A percentile compares a stretch with the other conserved stretches of the same genome.
These are phyloP conservation scores for Pedetes capensis DNA, from an alignment of 2,113 vertebrate species.

Conservation along the genomic window DNA sequence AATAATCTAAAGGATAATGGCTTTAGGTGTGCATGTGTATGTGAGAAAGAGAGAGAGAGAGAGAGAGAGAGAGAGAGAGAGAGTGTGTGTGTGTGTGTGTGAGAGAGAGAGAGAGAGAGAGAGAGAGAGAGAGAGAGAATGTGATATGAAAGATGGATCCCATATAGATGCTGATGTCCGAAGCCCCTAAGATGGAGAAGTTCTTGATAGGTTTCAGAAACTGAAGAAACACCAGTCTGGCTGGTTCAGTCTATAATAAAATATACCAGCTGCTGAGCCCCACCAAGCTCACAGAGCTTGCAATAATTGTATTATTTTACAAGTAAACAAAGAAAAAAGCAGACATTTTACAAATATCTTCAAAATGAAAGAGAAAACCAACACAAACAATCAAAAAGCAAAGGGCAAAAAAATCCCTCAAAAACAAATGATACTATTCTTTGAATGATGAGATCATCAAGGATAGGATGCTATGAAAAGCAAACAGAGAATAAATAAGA, in stretches of 20 bases:
- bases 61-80: background rate
- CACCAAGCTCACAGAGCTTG: background rate
- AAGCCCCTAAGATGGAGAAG: background rate
- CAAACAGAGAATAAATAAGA: background rate
- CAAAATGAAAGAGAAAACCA: background rate
- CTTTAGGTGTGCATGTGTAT: background rate
- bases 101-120: background rate
- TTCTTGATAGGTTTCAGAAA: background rate
- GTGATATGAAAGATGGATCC: background rate
- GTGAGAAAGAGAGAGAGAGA: background rate
- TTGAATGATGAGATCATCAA: background rate
- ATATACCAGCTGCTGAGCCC: background rate
- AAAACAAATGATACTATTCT: background rate
- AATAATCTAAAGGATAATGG: background rate
- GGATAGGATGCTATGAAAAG: background rate
- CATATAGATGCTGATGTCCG: background rate
- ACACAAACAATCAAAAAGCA: background rate
- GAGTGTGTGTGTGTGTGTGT: background rate
- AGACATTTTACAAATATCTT: background rate
- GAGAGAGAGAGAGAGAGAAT: background rate
- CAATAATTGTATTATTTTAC: slow-evolving; percentile 11
- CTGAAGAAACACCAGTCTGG: background rate
- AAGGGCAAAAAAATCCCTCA: background rate
- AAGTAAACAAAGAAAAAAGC: background rate
- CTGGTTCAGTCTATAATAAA: background rate